Evolutionary conservation across 2,113 vertebrate species (phyloP).

Genomic region (Noctilio leporinus): DNA sequence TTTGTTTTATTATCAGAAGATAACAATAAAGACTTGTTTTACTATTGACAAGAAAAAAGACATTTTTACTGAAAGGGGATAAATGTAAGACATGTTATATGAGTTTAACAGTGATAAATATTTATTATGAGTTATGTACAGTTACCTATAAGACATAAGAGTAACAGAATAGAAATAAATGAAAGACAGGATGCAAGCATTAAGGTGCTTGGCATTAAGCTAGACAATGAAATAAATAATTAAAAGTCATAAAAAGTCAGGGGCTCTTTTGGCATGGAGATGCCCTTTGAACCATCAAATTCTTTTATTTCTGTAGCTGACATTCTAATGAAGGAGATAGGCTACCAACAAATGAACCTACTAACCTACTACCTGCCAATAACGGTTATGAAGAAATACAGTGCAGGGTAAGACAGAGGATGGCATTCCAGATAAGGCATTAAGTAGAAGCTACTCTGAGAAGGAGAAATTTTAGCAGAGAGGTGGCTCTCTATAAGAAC

Average conservation of each 20-base stretch:
- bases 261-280: not conserved
- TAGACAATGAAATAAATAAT: not conserved
- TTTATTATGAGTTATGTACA: not conserved
- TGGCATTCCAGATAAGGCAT: not conserved
- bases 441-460: not conserved
- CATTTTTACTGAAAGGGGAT: not conserved
- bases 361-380: not conserved
- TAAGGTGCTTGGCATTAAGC: not conserved
- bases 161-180: not conserved
- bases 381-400: not conserved
- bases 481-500: not conserved
- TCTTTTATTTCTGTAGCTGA: not conserved
- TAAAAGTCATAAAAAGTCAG: not conserved
- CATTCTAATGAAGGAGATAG: not conserved
- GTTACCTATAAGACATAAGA: not conserved
- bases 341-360: not conserved
- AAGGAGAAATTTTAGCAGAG: not conserved
- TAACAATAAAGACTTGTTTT: not conserved
- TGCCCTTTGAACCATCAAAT: not conserved
- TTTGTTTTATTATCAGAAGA: not conserved
- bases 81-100: not conserved
- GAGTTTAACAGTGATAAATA: not conserved
- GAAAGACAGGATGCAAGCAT: not conserved
- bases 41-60: not conserved
- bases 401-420: accelerated